Base-by-base conservation (phyloP, 2,113 vertebrate genomes). In the Callospermophilus lateralis region DNA sequence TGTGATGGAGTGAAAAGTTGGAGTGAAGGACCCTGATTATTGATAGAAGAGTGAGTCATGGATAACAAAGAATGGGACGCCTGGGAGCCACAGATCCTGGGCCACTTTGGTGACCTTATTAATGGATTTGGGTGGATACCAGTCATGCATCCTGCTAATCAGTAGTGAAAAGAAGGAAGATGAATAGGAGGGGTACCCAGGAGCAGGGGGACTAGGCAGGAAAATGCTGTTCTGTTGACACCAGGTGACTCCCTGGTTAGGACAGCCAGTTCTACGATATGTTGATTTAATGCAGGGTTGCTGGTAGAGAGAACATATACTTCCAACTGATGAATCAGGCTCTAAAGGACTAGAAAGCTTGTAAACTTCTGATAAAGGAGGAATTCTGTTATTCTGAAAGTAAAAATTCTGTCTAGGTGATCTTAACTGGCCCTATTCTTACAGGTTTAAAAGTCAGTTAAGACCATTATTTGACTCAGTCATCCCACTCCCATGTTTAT, bases 231-330 rank as follows among this genome's bases (percentile, higher is more conserved):
- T 58, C 48, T 87, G 80, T 74, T 16, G 88, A 78, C 0, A n/a
- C 10, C 32, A 73, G 19, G 34, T 58, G n/a, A 76, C 16, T 74
- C 12, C 20, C 26, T 73, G 2, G 30, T 42, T 80, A 68, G 42
- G 19, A 55, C 6, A 78, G 20, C 20, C 73, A 67, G 45, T 53
- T 93, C 24, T 17, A 20, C n/a, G 73, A 6, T 92, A n/a, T 67
- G n/a, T n/a, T 67, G 58, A 48, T 76, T 95, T 92, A 90, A 53
- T 88, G 80, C 84, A 51, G 19, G 53, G 79, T 89, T 84, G 22
- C 37, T 63, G 20, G 42, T 89, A 42, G n/a, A 63, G 19, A 79
- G 63, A 92, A 68, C 55, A 58, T 80, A 76, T 37, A 78, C 73
- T 94, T 34, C 48, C 34, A 88, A 28, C 2, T 84, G 16, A 65